These are phyloP conservation scores for Pseudococcus longispinus DNA, from an alignment of 2,888 invertebrate genomes.

Conservation along the genomic window DNA sequence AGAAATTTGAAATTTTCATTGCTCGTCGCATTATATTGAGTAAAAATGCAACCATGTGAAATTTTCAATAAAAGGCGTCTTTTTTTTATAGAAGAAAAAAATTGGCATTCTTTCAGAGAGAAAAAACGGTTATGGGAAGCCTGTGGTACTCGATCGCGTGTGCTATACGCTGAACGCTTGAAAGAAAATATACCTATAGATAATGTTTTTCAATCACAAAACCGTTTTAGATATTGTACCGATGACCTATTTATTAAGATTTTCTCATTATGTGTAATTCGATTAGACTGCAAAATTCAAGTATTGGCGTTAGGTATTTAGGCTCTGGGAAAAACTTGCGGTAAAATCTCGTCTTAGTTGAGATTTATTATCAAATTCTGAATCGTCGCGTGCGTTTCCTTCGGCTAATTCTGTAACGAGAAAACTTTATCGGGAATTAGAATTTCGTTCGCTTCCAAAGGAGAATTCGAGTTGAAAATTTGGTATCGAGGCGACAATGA, in stretches of 20 bases:
- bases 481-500: not conserved
- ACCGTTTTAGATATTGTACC: slow-evolving; percentile 12
- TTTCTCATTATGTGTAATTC: slow-evolving; percentile 24
- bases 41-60: slow-evolving; percentile 19
- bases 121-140: not conserved
- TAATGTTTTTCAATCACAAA: slow-evolving; percentile 42
- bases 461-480: slow-evolving; percentile 12
- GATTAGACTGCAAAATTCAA: slow-evolving; percentile 16
- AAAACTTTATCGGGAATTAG: slow-evolving; percentile 8
- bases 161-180: not conserved
- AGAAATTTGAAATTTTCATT: slow-evolving; percentile 20
- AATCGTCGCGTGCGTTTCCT: slow-evolving; percentile 2
- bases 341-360: not conserved
- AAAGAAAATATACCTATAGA: slow-evolving; percentile 1
- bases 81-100: not conserved
- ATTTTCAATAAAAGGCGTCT: not conserved
- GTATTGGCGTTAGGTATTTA: not conserved
- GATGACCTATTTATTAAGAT: slow-evolving; percentile 42
- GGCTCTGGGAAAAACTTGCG: not conserved
- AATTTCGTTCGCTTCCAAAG: not conserved
- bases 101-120: slow-evolving; percentile 23
- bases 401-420: not conserved
- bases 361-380: slow-evolving; percentile 4
- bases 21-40: not conserved
- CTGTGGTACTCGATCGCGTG: slow-evolving; percentile 13